phyloP scores from a whole-genome alignment of 1,140 invertebrate species.

The Diploscapter pachys region DNA sequence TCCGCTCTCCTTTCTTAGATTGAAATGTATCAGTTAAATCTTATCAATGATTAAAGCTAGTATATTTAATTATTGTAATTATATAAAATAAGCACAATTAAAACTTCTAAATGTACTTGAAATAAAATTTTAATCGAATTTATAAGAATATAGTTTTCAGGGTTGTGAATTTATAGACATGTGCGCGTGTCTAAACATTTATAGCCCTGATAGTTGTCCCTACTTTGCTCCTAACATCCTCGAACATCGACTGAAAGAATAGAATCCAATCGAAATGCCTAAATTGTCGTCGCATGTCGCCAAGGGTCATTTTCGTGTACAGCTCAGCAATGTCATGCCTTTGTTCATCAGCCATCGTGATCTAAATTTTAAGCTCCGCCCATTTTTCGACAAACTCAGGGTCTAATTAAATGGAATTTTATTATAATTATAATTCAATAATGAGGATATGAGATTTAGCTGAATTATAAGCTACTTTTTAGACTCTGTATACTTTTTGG shows the following conservation, averaged over 20 bases:
- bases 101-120: too few relatives aligned
- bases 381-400: conserved; percentile 9
- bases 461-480: too few relatives aligned
- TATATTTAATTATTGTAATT: neutral
- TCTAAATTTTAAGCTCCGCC: conserved; percentile 32
- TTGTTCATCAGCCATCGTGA: conserved; percentile 58
- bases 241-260: conserved; percentile 57
- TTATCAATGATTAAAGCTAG: neutral
- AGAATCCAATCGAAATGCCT: conserved; percentile 54
- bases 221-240: conserved; percentile 46
- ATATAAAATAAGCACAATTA: neutral
- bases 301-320: conserved; percentile 58
- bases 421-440: neutral
- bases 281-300: conserved; percentile 49
- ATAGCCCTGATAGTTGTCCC: neutral
- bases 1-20: conserved; percentile 30
- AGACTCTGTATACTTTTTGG: too few relatives aligned
- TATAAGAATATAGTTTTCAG: too few relatives aligned
- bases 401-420: neutral
- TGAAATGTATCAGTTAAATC: neutral
- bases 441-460: neutral
- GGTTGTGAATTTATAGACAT: neutral
- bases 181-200: neutral
- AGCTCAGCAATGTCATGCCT: conserved; percentile 57
- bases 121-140: too few relatives aligned